Base-by-base conservation (phyloP, 23 tunicate genomes). In the Halocynthia aurantium region DNA sequence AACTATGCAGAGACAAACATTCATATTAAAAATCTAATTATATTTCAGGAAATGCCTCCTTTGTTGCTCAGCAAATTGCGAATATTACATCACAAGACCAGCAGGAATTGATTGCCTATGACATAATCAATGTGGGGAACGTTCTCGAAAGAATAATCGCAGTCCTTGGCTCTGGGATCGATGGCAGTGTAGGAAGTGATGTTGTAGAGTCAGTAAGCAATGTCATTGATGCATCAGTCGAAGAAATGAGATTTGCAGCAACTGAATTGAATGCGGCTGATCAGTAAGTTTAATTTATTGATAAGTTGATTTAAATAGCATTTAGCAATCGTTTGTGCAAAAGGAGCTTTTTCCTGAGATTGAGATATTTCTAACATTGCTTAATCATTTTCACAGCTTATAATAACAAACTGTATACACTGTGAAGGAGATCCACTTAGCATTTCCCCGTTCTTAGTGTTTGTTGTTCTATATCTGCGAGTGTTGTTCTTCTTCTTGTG, bases 21-120 rank as follows among this genome's bases (percentile, higher is more conserved):
- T 31, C 44, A 31, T 31, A 31, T 31, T 31, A 4, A 50, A 40
- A 22, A 7, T 6, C 52, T 69, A 8, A 19, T 8, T 73, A 53
- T 10, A n/a, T 81, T 60, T 8, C 55, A 81, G 85, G 57, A 56
- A 81, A 81, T 67, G 85, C 85, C 6, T 31, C 85, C 8, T 21
- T 21, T 10, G 69, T 81, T 5, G 63, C 75, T n/a, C 52, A 57
- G 21, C 78, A 72, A 44, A 50, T 81, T 6, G 61, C 69, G 8
- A 62, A 61, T 11, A 50, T 81, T n/a, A 81, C 85, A 6, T 10
- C 61, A n/a, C 65, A 53, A 8, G 69, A 72, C 8, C 10, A 60
- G 52, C 51, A 52, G 5, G 70, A 19, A 20, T 51, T 81, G 17
- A 72, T 57, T 71, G 77, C 85, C 10, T 81, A 81, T 56, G 85